Base-by-base conservation (phyloP, 1,140 invertebrate genomes). In the Drosophila nigrodunni region DNA sequence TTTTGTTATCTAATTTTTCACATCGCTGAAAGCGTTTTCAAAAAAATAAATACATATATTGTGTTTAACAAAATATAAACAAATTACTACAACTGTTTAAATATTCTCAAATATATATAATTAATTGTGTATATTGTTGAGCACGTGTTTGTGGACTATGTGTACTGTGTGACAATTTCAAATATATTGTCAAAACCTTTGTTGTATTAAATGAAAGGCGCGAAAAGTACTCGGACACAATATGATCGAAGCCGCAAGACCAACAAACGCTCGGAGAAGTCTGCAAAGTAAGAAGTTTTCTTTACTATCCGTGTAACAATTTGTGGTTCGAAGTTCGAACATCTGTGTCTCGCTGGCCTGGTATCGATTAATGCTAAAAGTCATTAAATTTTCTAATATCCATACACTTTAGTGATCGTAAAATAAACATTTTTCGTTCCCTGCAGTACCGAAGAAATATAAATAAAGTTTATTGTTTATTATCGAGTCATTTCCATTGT, bases 201-300 rank as follows among this genome's bases (percentile, higher is more conserved):
- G 54, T 3, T 39, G 46, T 47, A 46, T 49, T 81, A 78, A 88
- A 91, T 91, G 90, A 91, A 91, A 86, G 77, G 87, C 66, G 72
- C 86, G 13, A 91, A 91, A 75, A 74, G 65, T 46, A 43, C 66
- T 39, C 78, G 80, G 64, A 87, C 85, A 7, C 90, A 91, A 69
- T 86, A 91, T 91, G 90, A 86, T 75, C 80, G 86, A 57, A 80
- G 76, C 43, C 80, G 90, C 15, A 91, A 91, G 68, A 72, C 54
- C 75, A 89, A 74, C 61, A 91, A 91, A 52, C 90, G 90, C 49
- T 91, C 89, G 47, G 90, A 91, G 55, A 81, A 78, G 65, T 88
- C 83, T 11, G 77, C 86, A 34, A 91, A 91, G 90, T 91, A 91
- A 89, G 85, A 62, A 7, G 21, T 43, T 57, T 43, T 41, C 44